Conservation (phyloP, 2,888 invertebrate species). For the Augochlorella aurata region DNA sequence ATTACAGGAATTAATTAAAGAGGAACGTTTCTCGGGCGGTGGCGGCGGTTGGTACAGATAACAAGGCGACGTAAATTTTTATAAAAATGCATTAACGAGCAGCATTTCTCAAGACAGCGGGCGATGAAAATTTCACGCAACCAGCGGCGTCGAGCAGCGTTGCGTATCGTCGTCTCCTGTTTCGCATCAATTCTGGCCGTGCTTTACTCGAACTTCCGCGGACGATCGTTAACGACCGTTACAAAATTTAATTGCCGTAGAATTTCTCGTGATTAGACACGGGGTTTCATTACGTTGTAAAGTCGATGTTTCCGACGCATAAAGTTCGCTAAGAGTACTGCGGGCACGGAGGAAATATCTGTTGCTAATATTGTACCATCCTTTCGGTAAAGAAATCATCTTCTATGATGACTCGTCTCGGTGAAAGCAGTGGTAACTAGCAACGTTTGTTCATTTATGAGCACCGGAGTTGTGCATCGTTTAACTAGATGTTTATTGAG, state of each 20-base stretch:
- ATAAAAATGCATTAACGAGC: conserved; percentile 45
- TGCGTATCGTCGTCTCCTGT: background rate
- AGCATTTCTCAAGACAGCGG: conserved; percentile 20
- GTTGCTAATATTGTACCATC: too few species aligned
- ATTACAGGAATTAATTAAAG: conserved; percentile 39
- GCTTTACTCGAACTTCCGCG: background rate
- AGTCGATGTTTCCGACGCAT: background rate
- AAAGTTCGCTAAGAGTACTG: background rate
- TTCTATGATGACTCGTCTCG: too few species aligned
- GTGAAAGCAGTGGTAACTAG: too few species aligned
- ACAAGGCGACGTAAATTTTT: conserved; percentile 39
- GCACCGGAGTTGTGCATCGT: too few species aligned
- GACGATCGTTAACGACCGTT: conserved; percentile 9
- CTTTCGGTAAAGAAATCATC: too few species aligned
- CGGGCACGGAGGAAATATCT: background rate
- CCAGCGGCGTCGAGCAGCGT: background rate
- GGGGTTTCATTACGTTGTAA: conserved; percentile 5
- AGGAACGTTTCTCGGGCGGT: conserved; percentile 14
- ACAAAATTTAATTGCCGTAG: conserved; percentile 7
- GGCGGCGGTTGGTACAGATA: conserved; percentile 28
- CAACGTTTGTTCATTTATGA: too few species aligned
- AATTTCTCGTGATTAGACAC: conserved; percentile 6
- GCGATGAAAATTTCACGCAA: conserved; percentile 19
- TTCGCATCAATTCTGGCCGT: background rate
- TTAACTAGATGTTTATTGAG: too few species aligned